Conservation (phyloP, 2,888 invertebrate genomes). For the Enchytraeus crypticus region DNA sequence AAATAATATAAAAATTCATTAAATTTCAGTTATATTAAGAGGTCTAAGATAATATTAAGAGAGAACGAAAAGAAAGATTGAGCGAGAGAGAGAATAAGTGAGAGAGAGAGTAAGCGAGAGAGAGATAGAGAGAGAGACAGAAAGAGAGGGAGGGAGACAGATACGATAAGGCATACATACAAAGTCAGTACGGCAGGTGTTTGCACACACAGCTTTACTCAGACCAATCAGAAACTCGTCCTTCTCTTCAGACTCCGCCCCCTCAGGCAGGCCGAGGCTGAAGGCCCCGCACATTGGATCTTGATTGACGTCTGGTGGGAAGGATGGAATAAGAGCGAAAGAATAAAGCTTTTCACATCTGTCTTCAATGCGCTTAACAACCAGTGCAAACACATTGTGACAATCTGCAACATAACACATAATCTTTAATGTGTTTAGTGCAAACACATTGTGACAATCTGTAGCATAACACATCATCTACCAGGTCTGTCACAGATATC, state of each 20-base stretch:
- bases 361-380: slow-evolving; percentile 44
- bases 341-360: slow-evolving; percentile 71
- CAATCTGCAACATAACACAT: slow-evolving; percentile 57
- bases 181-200: slow-evolving; percentile 82
- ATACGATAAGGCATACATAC: no score
- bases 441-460: slow-evolving; percentile 84
- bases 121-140: no score
- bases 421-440: no score
- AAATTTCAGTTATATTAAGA: no score
- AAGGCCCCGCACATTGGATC: neutral
- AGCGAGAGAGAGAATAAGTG: no score
- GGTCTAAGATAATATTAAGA: no score
- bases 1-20: no score
- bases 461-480: neutral
- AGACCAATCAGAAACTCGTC: slow-evolving; percentile 69
- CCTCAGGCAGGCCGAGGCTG: neutral
- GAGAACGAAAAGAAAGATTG: no score
- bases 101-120: no score
- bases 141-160: no score
- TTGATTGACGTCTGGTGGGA: neutral
- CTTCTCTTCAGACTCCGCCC: slow-evolving; percentile 67
- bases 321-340: slow-evolving; percentile 72
- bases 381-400: slow-evolving; percentile 79
- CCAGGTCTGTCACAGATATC: slow-evolving; percentile 73
- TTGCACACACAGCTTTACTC: slow-evolving; percentile 83